Conservation (phyloP, 2,888 invertebrate genomes). For the Patella pellucida region DNA sequence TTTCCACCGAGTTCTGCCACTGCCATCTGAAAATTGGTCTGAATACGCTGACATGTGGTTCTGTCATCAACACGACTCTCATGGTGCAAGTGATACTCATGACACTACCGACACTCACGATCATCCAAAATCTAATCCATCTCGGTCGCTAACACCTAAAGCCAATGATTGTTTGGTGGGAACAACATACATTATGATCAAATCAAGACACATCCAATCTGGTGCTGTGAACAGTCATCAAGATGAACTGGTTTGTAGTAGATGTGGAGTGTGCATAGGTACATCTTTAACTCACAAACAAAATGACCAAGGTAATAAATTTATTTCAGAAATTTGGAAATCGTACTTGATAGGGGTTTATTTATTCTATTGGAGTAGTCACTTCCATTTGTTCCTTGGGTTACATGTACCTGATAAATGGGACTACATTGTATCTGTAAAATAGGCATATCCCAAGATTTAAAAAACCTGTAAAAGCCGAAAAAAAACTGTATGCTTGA, state of each 20-base stretch:
- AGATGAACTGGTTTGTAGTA: constrained; percentile 41
- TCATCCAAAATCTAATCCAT: constrained; percentile 17
- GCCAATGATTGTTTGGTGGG: constrained; percentile 58
- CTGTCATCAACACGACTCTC: constrained; percentile 52
- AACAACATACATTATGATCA: constrained; percentile 50
- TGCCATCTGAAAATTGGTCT: constrained; percentile 63
- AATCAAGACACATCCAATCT: constrained; percentile 35
- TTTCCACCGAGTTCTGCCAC: constrained; percentile 54
- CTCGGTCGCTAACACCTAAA: constrained; percentile 38
- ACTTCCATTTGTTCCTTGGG: too few species aligned
- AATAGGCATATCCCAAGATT: too few species aligned
- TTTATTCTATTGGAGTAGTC: too few species aligned
- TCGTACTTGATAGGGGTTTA: too few species aligned
- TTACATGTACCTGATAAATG: too few species aligned
- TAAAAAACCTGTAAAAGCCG: too few species aligned
- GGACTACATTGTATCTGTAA: too few species aligned
- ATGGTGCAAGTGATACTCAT: constrained; percentile 8
- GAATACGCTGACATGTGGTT: constrained; percentile 64
- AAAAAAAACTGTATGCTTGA: too few species aligned
- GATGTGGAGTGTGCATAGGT: constrained; percentile 53
- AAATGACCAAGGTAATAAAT: constrained; percentile 1
- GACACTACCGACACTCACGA: background rate
- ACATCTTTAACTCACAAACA: constrained; percentile 22
- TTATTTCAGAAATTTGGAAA: too few species aligned
- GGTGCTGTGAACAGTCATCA: constrained; percentile 32